Evolutionary conservation across 37 sponge, comb jelly and placozoan species (phyloP), one percentile per base, ranked within the genome.

Genomic region (Lycopodina hypogea): DNA sequence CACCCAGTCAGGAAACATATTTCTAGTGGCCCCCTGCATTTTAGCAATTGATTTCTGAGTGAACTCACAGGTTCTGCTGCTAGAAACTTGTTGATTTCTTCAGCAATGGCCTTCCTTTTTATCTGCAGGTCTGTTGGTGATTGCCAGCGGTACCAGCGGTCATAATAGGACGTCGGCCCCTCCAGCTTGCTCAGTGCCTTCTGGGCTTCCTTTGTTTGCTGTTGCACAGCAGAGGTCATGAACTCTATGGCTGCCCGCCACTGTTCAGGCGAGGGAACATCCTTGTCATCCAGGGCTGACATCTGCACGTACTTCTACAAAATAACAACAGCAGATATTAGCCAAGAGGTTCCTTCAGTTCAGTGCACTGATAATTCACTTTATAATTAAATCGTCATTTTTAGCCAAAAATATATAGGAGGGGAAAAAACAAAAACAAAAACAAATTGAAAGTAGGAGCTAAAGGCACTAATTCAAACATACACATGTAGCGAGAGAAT

Each of bases 271-370:
- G 95, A 74, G 0, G 81, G 83, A 1, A 96, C 94, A 73, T 94
- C 90, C 38, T 88, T 88, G 75, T 96, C 97, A 77, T 93, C 94
- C 64, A 96, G 82, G 51, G 97, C 83, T 42, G 92, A 93, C 78
- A 91, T 87, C 69, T 96, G 97, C 19, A 96, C 97, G 72, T 89
- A 90, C 86, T 91, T 78, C 87, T 82, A 62, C 21, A 82, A 0
- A 84, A 24, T n/a, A n/a, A 50, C 63, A 41, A 38, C 37, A 12
- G 70, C 35, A 23, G 3, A 73, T 58, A 37, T 56, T 55, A 42
- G n/a, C n/a, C n/a, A n/a, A n/a, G n/a, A n/a, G n/a, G n/a, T n/a
- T n/a, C n/a, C n/a, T n/a, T n/a, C 1, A 2, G 53, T 22, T 68
- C 36, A 48, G 53, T 42, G 3, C 11, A 26, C 15, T 74, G 15